phyloP scores from a whole-genome alignment of 2,797 vertebrate genomes.

The Smutsia temminckii region DNA sequence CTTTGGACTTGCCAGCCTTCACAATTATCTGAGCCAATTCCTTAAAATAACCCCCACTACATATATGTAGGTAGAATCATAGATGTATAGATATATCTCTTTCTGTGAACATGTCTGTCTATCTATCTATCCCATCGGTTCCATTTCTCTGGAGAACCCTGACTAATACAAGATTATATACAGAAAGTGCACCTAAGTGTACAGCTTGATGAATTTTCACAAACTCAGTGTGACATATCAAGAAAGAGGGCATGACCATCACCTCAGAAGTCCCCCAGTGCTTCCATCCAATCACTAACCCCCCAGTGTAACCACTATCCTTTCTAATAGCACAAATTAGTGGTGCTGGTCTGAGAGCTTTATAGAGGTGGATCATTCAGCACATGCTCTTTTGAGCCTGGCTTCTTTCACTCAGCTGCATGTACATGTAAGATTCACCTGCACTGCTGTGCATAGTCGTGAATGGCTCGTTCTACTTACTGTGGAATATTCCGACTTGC shows the following conservation, averaged over 20 bases:
- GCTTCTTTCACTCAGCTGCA: neutral
- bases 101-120: neutral
- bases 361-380: neutral
- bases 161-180: neutral
- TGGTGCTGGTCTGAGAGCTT: neutral
- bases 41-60: neutral
- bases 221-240: neutral
- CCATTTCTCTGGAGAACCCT: neutral
- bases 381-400: neutral
- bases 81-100: neutral
- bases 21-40: neutral
- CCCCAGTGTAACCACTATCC: neutral
- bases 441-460: neutral
- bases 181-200: neutral
- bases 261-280: neutral
- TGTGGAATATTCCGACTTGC: neutral
- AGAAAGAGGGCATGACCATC: neutral
- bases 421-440: neutral
- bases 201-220: neutral
- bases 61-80: neutral
- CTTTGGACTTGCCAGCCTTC: neutral
- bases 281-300: neutral
- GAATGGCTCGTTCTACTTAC: neutral
- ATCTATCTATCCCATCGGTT: neutral
- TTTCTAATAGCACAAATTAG: neutral